Conservation (phyloP, 2,888 invertebrate species). For the Leptopterna dolabrata region DNA sequence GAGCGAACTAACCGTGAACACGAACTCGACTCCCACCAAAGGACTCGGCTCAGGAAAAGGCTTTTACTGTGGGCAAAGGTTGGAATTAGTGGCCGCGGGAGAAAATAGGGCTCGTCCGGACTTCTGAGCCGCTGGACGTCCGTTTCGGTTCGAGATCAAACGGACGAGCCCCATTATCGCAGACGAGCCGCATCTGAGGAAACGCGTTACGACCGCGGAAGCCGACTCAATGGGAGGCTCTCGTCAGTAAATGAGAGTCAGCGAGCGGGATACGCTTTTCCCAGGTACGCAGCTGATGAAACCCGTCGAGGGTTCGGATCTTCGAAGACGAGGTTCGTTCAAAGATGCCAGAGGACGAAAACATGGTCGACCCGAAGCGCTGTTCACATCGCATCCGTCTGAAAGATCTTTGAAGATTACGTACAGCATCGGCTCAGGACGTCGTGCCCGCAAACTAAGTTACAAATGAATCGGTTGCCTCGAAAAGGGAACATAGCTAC, state of each 20-base stretch:
- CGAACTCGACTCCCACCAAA: neutral
- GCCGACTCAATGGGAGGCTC: neutral
- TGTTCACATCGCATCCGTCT: too few species aligned
- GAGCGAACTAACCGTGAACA: neutral
- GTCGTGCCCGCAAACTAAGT: too few species aligned
- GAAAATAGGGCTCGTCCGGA: neutral
- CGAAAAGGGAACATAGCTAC: too few species aligned
- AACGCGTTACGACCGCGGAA: neutral
- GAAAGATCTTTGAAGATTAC: too few species aligned
- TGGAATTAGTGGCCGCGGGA: neutral
- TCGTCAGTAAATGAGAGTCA: neutral
- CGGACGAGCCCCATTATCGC: neutral
- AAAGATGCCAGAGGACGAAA: too few species aligned
- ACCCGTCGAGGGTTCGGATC: too few species aligned
- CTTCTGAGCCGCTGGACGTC: neutral
- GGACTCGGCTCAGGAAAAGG: neutral
- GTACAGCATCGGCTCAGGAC: too few species aligned
- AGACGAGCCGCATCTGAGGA: neutral
- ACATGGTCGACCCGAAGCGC: too few species aligned
- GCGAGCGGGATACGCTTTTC: too few species aligned
- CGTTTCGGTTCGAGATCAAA: neutral
- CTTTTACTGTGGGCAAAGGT: neutral
- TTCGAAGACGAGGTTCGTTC: too few species aligned
- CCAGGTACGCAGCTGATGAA: too few species aligned
- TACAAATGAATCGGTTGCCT: too few species aligned